These are phyloP conservation scores for Ryuthela nishihirai DNA, from an alignment of 2,888 invertebrate species.

Conservation along the genomic window DNA sequence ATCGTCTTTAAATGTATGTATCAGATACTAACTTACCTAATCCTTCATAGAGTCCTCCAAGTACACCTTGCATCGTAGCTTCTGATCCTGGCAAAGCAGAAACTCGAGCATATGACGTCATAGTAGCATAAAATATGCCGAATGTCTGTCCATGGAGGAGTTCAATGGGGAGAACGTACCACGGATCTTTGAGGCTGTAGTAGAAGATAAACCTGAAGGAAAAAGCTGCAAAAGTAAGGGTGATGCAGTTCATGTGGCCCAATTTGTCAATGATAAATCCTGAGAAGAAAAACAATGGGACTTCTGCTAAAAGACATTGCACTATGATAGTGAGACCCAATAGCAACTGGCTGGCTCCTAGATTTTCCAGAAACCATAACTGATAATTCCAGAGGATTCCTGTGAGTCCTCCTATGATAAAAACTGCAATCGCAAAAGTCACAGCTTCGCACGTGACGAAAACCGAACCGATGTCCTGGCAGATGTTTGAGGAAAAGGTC, in stretches of 20 bases:
- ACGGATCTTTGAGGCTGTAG: conserved; percentile 70
- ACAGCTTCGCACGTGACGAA: conserved; percentile 15
- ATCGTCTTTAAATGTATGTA: too few relatives aligned
- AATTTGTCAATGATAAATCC: conserved; percentile 70
- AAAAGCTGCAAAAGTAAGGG: conserved; percentile 71
- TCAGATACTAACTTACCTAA: conserved; percentile 63
- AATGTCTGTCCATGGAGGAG: conserved; percentile 81
- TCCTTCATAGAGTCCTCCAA: conserved; percentile 86
- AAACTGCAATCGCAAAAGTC: conserved; percentile 24
- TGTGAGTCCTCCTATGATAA: conserved; percentile 37
- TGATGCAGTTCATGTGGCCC: conserved; percentile 77
- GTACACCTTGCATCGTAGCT: conserved; percentile 80
- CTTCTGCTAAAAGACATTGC: conserved; percentile 40
- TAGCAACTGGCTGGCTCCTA: conserved; percentile 29
- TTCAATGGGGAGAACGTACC: conserved; percentile 82
- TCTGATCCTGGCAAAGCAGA: conserved; percentile 31
- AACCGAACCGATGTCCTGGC: conserved; percentile 22
- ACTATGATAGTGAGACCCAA: conserved; percentile 38
- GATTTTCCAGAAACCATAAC: conserved; percentile 39
- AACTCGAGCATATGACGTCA: conserved; percentile 36
- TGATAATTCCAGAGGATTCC: conserved; percentile 42
- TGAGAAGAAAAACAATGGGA: conserved; percentile 49
- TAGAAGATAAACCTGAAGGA: conserved; percentile 77
- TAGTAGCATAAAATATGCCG: conserved; percentile 69
- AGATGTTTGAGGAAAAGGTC: conserved; percentile 15